Conservation (phyloP, 1,140 invertebrate species). For the Drosophila navojoa region DNA sequence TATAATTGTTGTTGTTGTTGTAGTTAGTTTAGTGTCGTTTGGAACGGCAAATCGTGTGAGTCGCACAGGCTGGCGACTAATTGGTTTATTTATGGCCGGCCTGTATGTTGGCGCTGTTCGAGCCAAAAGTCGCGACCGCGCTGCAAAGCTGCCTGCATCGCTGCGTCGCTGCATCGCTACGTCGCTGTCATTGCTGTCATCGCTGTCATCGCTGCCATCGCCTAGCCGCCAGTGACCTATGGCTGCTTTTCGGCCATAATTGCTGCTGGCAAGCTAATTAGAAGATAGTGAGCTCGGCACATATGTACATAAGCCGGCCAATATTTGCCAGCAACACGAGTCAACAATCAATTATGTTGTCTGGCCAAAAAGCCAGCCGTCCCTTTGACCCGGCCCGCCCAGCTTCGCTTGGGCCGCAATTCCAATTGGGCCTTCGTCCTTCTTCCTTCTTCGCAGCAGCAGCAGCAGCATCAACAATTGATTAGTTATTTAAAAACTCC, state of each 20-base stretch:
- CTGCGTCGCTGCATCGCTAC: too few relatives aligned
- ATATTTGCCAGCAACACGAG: constrained; percentile 34
- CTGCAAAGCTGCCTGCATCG: neutral
- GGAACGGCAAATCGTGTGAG: constrained; percentile 11
- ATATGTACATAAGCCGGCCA: neutral
- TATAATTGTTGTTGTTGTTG: neutral
- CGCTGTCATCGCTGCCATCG: neutral
- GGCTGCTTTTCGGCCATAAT: constrained; percentile 47
- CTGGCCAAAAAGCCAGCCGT: constrained; percentile 10
- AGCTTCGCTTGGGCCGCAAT: neutral
- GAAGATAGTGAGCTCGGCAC: constrained; percentile 5
- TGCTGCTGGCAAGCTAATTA: constrained; percentile 27
- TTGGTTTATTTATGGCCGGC: constrained; percentile 66
- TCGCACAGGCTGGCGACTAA: constrained; percentile 47
- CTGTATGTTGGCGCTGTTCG: constrained; percentile 35
- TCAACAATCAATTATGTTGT: constrained; percentile 55
- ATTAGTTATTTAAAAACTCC: constrained; percentile 64
- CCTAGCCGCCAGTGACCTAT: constrained; percentile 24
- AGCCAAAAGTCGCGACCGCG: constrained; percentile 1
- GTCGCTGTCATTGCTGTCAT: too few relatives aligned
- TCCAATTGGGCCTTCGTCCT: neutral
- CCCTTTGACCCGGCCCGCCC: neutral
- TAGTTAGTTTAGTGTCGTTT: constrained; percentile 11
- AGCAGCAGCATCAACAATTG: constrained; percentile 46
- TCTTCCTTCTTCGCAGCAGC: constrained; percentile 32